Evolutionary conservation across 2,113 vertebrate species (phyloP).

Genomic region (Odocoileus hemionus): DNA sequence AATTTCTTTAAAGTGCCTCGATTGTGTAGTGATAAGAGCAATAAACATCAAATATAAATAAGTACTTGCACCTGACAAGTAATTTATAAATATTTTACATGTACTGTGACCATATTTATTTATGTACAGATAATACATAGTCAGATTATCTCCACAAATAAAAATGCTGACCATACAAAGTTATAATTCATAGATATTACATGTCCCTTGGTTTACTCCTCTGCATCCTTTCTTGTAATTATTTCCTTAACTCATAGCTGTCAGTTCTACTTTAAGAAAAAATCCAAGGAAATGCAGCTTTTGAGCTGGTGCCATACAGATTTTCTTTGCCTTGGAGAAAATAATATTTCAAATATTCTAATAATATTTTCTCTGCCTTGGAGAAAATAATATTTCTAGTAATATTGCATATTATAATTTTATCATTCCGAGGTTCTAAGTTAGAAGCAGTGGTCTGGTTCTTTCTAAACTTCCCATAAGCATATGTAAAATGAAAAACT

Average conservation of each 20-base stretch:
- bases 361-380: background rate
- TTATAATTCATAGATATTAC: conserved; percentile 52
- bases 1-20: conserved; percentile 34
- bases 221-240: conserved; percentile 34
- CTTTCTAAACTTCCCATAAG: background rate
- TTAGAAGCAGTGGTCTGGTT: background rate
- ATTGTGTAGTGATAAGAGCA: conserved; percentile 3
- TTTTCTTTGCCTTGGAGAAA: conserved; percentile 20
- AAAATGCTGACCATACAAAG: conserved; percentile 33
- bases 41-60: conserved; percentile 52
- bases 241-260: conserved; percentile 53
- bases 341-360: conserved; percentile 41
- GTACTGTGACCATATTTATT: conserved; percentile 50
- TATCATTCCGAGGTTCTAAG: background rate
- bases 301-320: conserved; percentile 25
- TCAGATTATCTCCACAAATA: conserved; percentile 42
- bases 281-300: conserved; percentile 22
- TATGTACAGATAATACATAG: conserved; percentile 48
- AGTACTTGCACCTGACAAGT: conserved; percentile 17
- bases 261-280: conserved; percentile 49
- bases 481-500: background rate
- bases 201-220: conserved; percentile 40
- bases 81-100: conserved; percentile 59
- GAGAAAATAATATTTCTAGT: conserved; percentile 40
- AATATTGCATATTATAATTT: background rate